Percentiles rank a stretch among this genome's conserved stretches.
Evolutionary conservation across 2,797 vertebrate genomes (phyloP).

Genomic region (Philypnodon macrostomus): DNA sequence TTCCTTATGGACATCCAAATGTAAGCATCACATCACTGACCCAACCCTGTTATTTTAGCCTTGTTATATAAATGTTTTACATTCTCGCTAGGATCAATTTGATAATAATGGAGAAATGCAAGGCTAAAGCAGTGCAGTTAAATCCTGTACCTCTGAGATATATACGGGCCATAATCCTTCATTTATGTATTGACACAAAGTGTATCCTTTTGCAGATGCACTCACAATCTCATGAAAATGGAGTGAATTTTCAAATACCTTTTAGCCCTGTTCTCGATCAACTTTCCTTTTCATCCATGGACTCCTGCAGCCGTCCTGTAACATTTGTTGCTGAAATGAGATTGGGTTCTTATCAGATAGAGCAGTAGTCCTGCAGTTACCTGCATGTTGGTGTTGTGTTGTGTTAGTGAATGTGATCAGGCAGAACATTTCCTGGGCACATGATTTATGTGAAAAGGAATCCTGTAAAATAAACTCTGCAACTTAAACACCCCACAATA

Average conservation of each 20-base stretch:
- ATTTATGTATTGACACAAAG: constrained; percentile 50
- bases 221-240: constrained; percentile 37
- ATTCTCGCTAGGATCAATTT: constrained; percentile 41
- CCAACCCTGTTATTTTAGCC: constrained; percentile 28
- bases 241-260: constrained; percentile 30
- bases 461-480: too few relatives aligned
- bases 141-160: constrained; percentile 48
- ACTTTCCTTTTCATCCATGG: constrained; percentile 28
- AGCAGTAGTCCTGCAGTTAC: constrained; percentile 16
- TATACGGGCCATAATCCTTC: constrained; percentile 54
- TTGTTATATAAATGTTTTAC: constrained; percentile 46
- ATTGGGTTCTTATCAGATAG: constrained; percentile 63
- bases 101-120: constrained; percentile 41
- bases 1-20: too few relatives aligned
- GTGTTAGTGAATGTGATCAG: not conserved
- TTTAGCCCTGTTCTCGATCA: constrained; percentile 42
- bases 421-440: too few relatives aligned
- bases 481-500: too few relatives aligned
- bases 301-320: constrained; percentile 27
- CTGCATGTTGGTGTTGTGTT: constrained; percentile 18
- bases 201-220: constrained; percentile 22
- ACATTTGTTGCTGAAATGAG: constrained; percentile 47
- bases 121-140: constrained; percentile 48
- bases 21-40: too few relatives aligned
- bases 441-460: too few relatives aligned